Percentiles rank a stretch among this genome's conserved stretches.
These are phyloP conservation scores for Dermatemys mawii DNA, from an alignment of 2,113 vertebrate species.

Conservation along the genomic window DNA sequence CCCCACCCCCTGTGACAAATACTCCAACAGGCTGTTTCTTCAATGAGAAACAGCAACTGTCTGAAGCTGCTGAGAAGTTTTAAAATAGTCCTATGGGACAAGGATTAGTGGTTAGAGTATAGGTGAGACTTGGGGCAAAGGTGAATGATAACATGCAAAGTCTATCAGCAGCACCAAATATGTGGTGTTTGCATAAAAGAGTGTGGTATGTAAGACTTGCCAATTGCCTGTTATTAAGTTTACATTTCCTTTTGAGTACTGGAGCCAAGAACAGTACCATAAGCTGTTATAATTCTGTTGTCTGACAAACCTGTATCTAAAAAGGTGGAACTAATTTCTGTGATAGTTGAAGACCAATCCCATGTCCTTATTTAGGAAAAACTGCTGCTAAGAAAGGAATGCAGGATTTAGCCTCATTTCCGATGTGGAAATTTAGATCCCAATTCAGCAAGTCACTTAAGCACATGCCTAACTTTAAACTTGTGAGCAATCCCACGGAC, in stretches of 20 bases:
- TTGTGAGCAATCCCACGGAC: not conserved
- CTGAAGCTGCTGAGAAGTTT: not conserved
- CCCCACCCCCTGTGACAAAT: too few species aligned
- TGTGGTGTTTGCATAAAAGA: rapidly evolving
- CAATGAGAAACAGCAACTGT: not conserved
- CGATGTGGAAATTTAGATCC: not conserved
- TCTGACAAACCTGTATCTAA: slow-evolving; percentile 42
- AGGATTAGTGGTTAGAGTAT: rapidly evolving
- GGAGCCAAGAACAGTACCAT: slow-evolving; percentile 11
- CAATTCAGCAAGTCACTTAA: slow-evolving; percentile 4
- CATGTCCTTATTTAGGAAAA: slow-evolving; percentile 35
- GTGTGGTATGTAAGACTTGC: not conserved
- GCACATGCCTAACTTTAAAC: not conserved
- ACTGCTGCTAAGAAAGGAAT: slow-evolving; percentile 43
- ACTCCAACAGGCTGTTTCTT: not conserved
- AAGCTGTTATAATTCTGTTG: not conserved
- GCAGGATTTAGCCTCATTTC: not conserved
- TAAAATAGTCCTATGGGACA: not conserved
- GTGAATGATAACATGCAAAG: not conserved
- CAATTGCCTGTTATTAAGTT: too few species aligned
- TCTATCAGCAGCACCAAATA: not conserved
- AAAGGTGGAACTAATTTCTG: slow-evolving; percentile 60
- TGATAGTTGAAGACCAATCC: slow-evolving; percentile 14
- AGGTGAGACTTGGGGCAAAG: rapidly evolving
- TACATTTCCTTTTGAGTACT: not conserved